Conservation (phyloP, 2,797 vertebrate species). For the Phoeniculus purpureus region DNA sequence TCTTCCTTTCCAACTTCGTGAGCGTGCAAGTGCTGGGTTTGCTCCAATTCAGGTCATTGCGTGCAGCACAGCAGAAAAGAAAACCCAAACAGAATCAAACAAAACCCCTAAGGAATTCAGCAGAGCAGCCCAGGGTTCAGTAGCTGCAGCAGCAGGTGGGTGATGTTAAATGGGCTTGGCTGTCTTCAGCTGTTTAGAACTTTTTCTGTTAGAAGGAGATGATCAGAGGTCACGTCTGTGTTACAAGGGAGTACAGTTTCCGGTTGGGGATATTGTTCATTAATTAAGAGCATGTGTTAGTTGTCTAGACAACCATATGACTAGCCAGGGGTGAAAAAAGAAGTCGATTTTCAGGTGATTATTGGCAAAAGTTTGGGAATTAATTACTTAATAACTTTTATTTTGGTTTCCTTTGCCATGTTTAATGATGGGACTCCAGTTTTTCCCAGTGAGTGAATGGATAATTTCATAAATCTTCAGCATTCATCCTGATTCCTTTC, state of each 20-base stretch:
- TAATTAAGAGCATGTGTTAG: constrained; percentile 43
- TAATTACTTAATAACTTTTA: not conserved
- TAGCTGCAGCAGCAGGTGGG: constrained; percentile 11
- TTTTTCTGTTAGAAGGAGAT: constrained; percentile 10
- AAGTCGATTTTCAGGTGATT: not conserved
- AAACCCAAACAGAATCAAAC: not conserved
- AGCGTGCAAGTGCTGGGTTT: not conserved
- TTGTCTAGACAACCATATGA: constrained; percentile 12
- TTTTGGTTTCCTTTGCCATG: not conserved
- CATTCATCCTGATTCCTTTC: not conserved
- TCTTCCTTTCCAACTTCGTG: not conserved
- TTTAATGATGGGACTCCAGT: not conserved
- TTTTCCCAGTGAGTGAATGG: not conserved
- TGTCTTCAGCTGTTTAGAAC: not conserved
- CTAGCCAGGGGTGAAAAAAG: not conserved
- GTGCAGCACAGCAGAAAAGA: not conserved
- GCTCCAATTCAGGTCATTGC: not conserved
- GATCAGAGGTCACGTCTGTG: constrained; percentile 13
- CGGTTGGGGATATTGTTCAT: not conserved
- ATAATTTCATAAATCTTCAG: not conserved
- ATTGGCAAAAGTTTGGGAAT: not conserved
- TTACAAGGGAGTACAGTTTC: not conserved
- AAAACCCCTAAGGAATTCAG: not conserved
- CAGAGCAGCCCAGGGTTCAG: not conserved
- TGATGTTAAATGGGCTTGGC: not conserved